Evolutionary conservation across 2,797 vertebrate species (phyloP).

Genomic region (Dendrocincla tyrannina): DNA sequence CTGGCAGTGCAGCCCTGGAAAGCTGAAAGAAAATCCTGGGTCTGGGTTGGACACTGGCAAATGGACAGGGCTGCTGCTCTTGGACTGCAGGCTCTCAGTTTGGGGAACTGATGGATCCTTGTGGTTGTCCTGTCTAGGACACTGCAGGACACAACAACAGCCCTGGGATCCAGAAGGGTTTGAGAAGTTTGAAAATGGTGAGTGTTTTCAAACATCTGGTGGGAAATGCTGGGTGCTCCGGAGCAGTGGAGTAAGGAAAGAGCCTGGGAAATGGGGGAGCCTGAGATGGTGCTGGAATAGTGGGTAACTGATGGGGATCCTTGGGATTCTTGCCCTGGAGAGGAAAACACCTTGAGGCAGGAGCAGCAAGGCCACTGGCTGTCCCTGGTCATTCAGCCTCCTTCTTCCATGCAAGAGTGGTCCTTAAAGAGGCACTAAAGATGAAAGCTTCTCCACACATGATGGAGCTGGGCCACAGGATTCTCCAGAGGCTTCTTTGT

Average conservation of each 20-base stretch:
- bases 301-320: not conserved
- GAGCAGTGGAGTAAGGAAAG: not conserved
- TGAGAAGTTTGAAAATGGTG: not conserved
- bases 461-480: not conserved
- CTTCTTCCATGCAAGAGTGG: not conserved
- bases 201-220: not conserved
- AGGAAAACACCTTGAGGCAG: not conserved
- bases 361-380: not conserved
- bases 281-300: not conserved
- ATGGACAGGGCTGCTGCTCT: not conserved
- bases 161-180: not conserved
- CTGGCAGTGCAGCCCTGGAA: not conserved
- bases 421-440: accelerated
- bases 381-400: not conserved
- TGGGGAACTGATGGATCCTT: not conserved
- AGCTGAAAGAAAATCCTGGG: not conserved
- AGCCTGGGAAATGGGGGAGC: not conserved
- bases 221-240: not conserved
- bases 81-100: not conserved
- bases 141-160: not conserved
- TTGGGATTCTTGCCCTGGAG: not conserved
- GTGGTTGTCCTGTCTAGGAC: not conserved
- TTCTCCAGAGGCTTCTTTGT: not conserved
- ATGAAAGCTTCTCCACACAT: not conserved
- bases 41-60: not conserved